Evolutionary conservation across 2,888 invertebrate species (phyloP).

Genomic region (Baronia brevicornis): DNA sequence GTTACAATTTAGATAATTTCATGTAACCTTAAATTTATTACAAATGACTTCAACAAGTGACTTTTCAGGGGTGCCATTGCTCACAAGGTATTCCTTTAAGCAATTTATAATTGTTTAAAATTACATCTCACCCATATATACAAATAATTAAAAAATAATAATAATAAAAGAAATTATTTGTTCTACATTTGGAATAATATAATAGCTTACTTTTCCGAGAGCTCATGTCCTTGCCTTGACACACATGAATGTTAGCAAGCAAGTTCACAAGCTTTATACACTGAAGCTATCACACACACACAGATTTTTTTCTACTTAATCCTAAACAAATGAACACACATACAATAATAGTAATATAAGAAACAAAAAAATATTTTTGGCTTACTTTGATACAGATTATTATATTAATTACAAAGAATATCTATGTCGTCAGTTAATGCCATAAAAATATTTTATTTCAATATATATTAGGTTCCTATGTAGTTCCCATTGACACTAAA

Average conservation of each 20-base stretch:
- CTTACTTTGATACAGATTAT: constrained; percentile 50
- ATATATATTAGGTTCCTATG: constrained; percentile 1
- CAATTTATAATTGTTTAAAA: constrained; percentile 30
- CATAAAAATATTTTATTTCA: constrained; percentile 7
- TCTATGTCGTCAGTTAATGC: constrained; percentile 13
- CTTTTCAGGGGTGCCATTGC: constrained; percentile 3
- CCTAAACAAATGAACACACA: constrained; percentile 65
- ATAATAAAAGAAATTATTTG: constrained; percentile 18
- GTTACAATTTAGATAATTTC: too few relatives aligned
- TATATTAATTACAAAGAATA: constrained; percentile 28
- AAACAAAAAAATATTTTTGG: constrained; percentile 56
- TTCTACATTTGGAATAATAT: constrained; percentile 17
- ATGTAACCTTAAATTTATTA: too few relatives aligned
- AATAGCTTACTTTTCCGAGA: constrained; percentile 15
- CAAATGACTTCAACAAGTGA: background rate
- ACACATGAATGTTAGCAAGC: background rate
- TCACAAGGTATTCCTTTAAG: constrained; percentile 5
- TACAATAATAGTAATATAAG: constrained; percentile 36
- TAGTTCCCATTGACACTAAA: constrained; percentile 3
- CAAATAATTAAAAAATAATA: constrained; percentile 28
- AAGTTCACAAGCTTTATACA: constrained; percentile 2
- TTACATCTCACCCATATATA: constrained; percentile 35
- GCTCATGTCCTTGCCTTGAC: constrained; percentile 24
- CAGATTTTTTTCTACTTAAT: constrained; percentile 49
- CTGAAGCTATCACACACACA: constrained; percentile 16